These are phyloP conservation scores for Desmodus rotundus DNA, from an alignment of 2,113 vertebrate genomes.

Conservation along the genomic window DNA sequence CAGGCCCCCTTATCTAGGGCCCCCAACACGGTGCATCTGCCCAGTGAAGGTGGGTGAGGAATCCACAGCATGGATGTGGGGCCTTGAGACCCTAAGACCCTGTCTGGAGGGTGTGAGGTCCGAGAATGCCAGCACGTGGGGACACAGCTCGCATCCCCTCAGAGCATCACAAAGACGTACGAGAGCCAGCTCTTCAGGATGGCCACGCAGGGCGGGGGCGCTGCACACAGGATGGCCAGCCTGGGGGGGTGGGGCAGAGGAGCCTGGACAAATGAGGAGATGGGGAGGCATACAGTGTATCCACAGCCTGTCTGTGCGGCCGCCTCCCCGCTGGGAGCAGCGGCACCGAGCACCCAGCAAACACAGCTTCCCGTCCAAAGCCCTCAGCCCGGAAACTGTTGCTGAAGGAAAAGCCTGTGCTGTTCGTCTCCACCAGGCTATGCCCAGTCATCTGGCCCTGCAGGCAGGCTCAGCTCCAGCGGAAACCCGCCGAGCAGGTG, in stretches of 20 bases:
- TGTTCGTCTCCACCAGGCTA: neutral
- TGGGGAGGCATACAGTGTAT: rapidly evolving
- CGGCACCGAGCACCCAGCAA: rapidly evolving
- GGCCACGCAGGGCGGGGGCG: neutral
- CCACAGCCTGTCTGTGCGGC: neutral
- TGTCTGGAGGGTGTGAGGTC: neutral
- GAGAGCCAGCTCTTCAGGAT: neutral
- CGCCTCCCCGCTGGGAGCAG: neutral
- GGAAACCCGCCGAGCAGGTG: no score
- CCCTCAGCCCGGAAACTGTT: neutral
- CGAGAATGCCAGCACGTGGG: neutral
- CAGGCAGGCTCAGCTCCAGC: neutral
- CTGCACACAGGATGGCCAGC: neutral
- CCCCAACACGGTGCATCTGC: rapidly evolving
- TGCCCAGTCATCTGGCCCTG: rapidly evolving
- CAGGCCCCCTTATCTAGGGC: neutral
- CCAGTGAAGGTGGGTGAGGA: rapidly evolving
- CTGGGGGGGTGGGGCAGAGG: neutral
- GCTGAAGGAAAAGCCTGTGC: neutral
- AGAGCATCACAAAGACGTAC: neutral
- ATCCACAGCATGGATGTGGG: rapidly evolving
- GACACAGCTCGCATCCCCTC: rapidly evolving
- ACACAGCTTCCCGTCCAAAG: neutral
- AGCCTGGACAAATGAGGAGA: rapidly evolving
- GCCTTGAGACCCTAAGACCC: neutral